Conservation (phyloP, 2,888 invertebrate genomes). For the Cataglyphis cursor region DNA sequence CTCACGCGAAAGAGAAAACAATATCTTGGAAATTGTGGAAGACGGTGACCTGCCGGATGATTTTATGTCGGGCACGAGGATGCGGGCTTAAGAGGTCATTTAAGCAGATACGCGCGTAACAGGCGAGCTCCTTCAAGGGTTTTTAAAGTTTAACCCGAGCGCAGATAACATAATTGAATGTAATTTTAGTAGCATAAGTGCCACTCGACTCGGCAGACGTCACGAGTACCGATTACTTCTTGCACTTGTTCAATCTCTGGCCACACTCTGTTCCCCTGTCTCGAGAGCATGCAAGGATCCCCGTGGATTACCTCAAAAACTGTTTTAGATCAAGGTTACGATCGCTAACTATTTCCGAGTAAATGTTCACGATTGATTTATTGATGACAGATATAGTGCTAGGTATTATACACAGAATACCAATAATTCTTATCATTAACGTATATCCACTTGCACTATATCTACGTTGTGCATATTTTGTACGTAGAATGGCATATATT, state of each 20-base stretch:
- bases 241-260: conserved; percentile 81
- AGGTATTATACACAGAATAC: conserved; percentile 5
- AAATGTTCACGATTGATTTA: conserved; percentile 48
- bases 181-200: conserved; percentile 87
- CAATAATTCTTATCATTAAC: conserved; percentile 50
- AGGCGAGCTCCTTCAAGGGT: conserved; percentile 80
- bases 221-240: conserved; percentile 83
- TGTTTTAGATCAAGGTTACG: conserved; percentile 76
- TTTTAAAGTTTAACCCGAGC: conserved; percentile 83
- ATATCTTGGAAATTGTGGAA: conserved; percentile 11
- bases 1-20: background rate
- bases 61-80: conserved; percentile 71
- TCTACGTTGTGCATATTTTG: background rate
- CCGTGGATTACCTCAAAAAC: conserved; percentile 70
- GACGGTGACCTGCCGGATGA: conserved; percentile 57
- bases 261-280: conserved; percentile 68
- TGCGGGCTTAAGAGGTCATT: conserved; percentile 79
- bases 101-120: conserved; percentile 77
- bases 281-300: conserved; percentile 63
- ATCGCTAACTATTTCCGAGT: conserved; percentile 35
- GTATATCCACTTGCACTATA: background rate
- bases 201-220: conserved; percentile 86
- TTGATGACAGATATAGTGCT: conserved; percentile 32
- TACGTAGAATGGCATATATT: background rate
- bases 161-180: conserved; percentile 85